Evolutionary conservation across 64 coral and sea anemone species (phyloP).

Genomic region (Montipora cactus): DNA sequence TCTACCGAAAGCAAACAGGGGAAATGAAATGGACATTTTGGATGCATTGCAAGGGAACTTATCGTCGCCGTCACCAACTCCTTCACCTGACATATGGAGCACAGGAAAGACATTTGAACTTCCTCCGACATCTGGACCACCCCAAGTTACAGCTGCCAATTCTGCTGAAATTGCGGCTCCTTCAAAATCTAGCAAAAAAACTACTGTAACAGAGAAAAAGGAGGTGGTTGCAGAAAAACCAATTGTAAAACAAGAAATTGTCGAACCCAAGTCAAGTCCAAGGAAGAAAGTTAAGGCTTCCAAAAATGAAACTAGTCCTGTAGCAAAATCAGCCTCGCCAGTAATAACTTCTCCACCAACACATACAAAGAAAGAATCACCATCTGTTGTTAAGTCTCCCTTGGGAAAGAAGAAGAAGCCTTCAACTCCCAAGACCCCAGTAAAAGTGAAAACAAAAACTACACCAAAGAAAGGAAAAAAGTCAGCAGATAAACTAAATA

Average conservation of each 20-base stretch:
- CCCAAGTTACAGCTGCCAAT: neutral
- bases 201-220: slow-evolving; percentile 13
- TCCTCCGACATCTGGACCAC: slow-evolving; percentile 1
- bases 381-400: slow-evolving; percentile 20
- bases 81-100: slow-evolving; percentile 80
- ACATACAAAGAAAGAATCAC: slow-evolving; percentile 41
- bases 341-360: neutral
- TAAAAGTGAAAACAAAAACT: slow-evolving; percentile 57
- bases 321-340: neutral
- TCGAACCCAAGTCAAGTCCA: slow-evolving; percentile 17
- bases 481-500: neutral
- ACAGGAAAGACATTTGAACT: slow-evolving; percentile 55
- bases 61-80: slow-evolving; percentile 81
- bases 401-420: slow-evolving; percentile 9
- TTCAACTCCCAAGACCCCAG: neutral
- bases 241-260: neutral
- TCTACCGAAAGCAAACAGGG: slow-evolving; percentile 73
- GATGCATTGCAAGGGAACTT: slow-evolving; percentile 88
- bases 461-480: slow-evolving; percentile 61
- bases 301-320: slow-evolving; percentile 36
- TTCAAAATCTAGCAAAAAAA: slow-evolving; percentile 6
- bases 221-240: neutral
- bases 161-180: neutral
- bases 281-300: slow-evolving; percentile 43
- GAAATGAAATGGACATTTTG: slow-evolving; percentile 88